phyloP scores from a whole-genome alignment of 2,113 vertebrate species.

The Cebus imitator region DNA sequence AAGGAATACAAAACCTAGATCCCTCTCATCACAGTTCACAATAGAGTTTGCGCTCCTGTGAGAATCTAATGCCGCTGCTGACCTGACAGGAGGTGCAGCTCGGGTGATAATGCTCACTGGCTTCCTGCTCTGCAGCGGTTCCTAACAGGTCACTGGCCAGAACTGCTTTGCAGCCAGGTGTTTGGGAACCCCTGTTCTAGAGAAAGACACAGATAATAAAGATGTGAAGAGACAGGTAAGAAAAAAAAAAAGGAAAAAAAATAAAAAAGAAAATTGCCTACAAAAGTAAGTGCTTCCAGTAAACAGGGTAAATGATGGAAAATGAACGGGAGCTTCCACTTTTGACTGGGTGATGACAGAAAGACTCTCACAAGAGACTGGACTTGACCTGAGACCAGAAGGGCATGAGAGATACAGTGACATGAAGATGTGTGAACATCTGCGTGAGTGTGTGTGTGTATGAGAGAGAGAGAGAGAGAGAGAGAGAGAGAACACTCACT shows the following conservation, averaged over 20 bases:
- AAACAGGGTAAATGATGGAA: background rate
- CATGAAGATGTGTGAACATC: fast-evolving
- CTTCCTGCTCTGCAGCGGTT: too few relatives aligned
- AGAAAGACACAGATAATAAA: background rate
- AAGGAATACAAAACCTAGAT: too few relatives aligned
- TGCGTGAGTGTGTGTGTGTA: background rate
- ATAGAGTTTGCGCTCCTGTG: too few relatives aligned
- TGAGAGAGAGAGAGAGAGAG: background rate
- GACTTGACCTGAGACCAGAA: background rate
- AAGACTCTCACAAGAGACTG: background rate
- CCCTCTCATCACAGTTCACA: too few relatives aligned
- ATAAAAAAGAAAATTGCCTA: background rate
- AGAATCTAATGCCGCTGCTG: too few relatives aligned
- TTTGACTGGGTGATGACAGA: background rate
- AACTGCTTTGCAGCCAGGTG: too few relatives aligned
- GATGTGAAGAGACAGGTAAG: background rate
- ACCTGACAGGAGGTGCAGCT: too few relatives aligned
- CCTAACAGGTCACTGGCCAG: too few relatives aligned
- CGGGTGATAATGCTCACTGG: too few relatives aligned
- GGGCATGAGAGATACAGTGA: background rate
- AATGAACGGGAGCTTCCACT: background rate
- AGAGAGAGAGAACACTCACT: background rate
- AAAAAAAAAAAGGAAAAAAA: background rate
- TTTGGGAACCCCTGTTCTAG: background rate
- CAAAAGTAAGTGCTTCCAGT: background rate